Evolutionary conservation across 2,797 vertebrate genomes (phyloP).

Genomic region (Urosaurus nigricauda): DNA sequence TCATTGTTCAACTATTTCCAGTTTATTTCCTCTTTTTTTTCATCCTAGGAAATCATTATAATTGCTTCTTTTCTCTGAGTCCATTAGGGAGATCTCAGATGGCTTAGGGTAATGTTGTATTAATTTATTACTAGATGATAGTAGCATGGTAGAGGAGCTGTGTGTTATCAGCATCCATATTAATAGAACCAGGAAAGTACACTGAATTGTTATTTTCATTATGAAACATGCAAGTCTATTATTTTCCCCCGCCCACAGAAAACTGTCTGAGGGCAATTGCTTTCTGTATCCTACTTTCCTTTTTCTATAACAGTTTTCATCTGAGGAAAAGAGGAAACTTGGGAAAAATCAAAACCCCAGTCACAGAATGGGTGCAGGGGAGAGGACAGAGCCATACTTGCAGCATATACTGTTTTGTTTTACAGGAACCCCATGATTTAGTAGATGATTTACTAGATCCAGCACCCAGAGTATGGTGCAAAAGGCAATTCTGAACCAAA

Average conservation of each 20-base stretch:
- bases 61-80: slow-evolving; percentile 45
- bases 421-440: no score
- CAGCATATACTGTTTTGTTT: background rate
- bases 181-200: slow-evolving; percentile 19
- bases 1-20: slow-evolving; percentile 24
- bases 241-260: background rate
- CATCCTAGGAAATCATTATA: slow-evolving; percentile 37
- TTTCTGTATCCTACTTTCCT: background rate
- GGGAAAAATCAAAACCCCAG: background rate
- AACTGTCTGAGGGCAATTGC: background rate
- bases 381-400: no score
- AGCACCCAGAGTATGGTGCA: no score
- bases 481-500: no score
- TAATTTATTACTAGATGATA: slow-evolving; percentile 48
- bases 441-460: no score
- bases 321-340: background rate
- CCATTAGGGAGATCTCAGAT: slow-evolving; percentile 46
- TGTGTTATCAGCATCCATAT: slow-evolving; percentile 39
- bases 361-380: background rate
- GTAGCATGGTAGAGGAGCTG: slow-evolving; percentile 23
- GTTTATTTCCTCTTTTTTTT: slow-evolving; percentile 5
- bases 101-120: slow-evolving; percentile 43
- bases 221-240: slow-evolving; percentile 12
- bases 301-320: background rate
- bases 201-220: slow-evolving; percentile 20